Percentiles rank a stretch among this genome's conserved stretches.
Conservation (phyloP, 2,888 invertebrate species). For the Epiblema foenella region DNA sequence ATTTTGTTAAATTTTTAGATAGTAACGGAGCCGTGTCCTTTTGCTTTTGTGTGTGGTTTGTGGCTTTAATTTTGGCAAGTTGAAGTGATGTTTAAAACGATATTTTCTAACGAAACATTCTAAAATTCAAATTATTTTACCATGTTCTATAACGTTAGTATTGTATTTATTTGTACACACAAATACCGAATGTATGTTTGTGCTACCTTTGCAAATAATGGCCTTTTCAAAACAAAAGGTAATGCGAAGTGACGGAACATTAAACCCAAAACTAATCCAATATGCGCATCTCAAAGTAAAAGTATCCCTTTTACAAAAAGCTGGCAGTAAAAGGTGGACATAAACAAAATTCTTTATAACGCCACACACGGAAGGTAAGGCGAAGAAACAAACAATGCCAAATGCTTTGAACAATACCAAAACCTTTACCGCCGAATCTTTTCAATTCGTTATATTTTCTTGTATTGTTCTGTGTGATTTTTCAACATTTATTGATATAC, state of each 20-base stretch:
- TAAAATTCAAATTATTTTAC: not conserved
- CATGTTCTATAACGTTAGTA: no score
- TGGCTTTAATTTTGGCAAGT: no score
- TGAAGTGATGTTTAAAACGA: no score
- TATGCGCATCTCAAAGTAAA: slow-evolving; percentile 54
- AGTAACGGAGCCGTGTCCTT: no score
- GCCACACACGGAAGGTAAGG: slow-evolving; percentile 45
- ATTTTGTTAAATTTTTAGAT: no score
- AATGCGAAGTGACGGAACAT: slow-evolving; percentile 47
- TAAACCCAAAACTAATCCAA: slow-evolving; percentile 56
- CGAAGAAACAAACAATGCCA: not conserved
- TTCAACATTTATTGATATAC: no score
- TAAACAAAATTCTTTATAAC: slow-evolving; percentile 56
- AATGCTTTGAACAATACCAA: not conserved
- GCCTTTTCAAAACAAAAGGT: slow-evolving; percentile 45
- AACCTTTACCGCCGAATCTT: no score
- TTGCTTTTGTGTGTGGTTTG: no score
- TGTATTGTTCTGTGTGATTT: no score
- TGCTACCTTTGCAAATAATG: slow-evolving; percentile 4
- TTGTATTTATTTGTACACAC: not conserved
- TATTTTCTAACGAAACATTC: no score
- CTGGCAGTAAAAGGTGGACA: slow-evolving; percentile 58
- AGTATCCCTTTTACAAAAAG: slow-evolving; percentile 53
- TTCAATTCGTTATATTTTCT: no score
- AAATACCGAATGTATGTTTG: not conserved